phyloP scores from a whole-genome alignment of 2,113 vertebrate species.

The Solea solea region DNA sequence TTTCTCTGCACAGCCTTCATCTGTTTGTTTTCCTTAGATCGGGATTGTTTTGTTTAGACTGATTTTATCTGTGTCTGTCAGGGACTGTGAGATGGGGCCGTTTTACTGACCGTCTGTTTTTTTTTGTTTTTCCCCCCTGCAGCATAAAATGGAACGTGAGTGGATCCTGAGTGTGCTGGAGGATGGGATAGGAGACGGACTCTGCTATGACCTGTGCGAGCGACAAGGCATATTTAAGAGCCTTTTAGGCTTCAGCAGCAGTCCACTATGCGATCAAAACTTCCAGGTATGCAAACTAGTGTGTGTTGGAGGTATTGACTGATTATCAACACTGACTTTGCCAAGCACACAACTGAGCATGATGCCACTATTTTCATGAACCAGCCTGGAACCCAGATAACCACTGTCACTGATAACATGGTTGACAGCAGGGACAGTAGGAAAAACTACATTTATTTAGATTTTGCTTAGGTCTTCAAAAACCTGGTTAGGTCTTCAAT shows the following conservation, averaged over 20 bases:
- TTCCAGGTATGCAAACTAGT: conserved; percentile 79
- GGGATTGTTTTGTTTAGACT: conserved; percentile 26
- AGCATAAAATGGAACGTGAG: conserved; percentile 89
- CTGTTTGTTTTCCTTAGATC: conserved; percentile 35
- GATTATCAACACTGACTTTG: too few species aligned
- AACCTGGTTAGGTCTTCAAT: too few species aligned
- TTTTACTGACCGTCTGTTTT: neutral
- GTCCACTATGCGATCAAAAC: conserved; percentile 84
- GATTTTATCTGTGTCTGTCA: conserved; percentile 22
- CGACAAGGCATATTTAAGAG: conserved; percentile 88
- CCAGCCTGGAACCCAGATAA: too few species aligned
- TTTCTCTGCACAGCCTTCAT: conserved; percentile 35
- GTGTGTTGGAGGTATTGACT: too few species aligned
- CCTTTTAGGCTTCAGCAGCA: conserved; percentile 88
- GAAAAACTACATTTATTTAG: too few species aligned
- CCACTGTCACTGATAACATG: too few species aligned
- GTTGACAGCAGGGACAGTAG: neutral
- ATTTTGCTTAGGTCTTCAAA: too few species aligned
- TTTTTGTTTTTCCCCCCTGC: conserved; percentile 4
- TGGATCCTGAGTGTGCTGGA: conserved; percentile 88
- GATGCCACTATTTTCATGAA: too few species aligned
- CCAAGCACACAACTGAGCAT: too few species aligned
- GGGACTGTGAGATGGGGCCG: neutral
- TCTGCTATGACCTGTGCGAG: conserved; percentile 87
- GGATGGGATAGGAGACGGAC: conserved; percentile 86